phyloP scores from a whole-genome alignment of 2,797 vertebrate genomes.

The Sebastes kiyomatsui region DNA sequence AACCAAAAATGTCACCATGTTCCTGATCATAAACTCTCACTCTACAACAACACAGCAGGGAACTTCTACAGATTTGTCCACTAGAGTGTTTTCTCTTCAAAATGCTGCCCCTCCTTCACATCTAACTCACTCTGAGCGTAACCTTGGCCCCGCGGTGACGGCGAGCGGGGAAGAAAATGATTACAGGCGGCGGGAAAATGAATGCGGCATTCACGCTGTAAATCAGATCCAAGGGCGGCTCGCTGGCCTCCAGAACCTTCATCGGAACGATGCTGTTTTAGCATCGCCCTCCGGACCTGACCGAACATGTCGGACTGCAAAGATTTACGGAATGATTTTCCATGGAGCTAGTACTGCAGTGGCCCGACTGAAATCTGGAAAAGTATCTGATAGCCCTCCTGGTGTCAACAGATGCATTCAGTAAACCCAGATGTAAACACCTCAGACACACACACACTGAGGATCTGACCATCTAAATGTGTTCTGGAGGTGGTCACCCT shows the following conservation, averaged over 20 bases:
- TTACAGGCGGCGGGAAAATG: constrained; percentile 59
- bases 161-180: constrained; percentile 49
- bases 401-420: not conserved
- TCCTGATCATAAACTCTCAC: not conserved
- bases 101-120: constrained; percentile 14
- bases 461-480: not conserved
- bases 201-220: constrained; percentile 51
- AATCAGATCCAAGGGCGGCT: constrained; percentile 78
- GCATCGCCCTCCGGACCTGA: constrained; percentile 12
- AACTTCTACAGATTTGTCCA: not conserved
- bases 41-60: not conserved
- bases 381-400: not conserved
- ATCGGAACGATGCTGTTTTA: constrained; percentile 34
- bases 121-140: constrained; percentile 55
- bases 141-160: constrained; percentile 68
- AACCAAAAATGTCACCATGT: not conserved
- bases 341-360: not conserved
- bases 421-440: not conserved
- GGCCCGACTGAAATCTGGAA: not conserved
- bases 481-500: not conserved
- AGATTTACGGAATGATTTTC: constrained; percentile 45
- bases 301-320: not conserved
- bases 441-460: not conserved
- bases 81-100: constrained; percentile 13
- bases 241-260: constrained; percentile 38